Conservation (phyloP, 2,113 vertebrate genomes). For the Onychostruthus taczanowskii region DNA sequence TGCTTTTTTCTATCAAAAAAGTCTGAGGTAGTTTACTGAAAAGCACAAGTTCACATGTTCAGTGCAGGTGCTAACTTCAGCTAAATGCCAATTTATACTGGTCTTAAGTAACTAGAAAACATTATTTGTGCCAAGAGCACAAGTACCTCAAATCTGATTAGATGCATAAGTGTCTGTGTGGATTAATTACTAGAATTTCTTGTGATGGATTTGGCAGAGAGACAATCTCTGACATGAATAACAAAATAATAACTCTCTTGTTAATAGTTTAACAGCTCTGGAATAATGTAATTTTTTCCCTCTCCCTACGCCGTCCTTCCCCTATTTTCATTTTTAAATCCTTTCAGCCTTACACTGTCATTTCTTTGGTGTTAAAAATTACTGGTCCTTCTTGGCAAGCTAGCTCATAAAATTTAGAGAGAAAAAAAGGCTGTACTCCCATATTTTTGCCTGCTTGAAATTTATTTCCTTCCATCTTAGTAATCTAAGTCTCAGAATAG, state of each 20-base stretch:
- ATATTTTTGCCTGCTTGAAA: background rate
- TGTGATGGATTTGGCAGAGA: constrained; percentile 14
- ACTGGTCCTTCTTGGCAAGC: background rate
- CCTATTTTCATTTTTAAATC: background rate
- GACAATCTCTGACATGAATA: background rate
- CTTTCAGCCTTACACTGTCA: background rate
- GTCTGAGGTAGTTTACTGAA: background rate
- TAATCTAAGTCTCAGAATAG: background rate
- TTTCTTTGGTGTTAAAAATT: background rate
- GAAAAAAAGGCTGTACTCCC: background rate
- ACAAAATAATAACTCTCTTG: background rate
- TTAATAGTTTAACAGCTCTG: background rate
- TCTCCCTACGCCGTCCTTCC: too few species aligned
- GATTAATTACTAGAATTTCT: constrained; percentile 64
- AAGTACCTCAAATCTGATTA: constrained; percentile 39
- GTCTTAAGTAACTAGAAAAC: background rate
- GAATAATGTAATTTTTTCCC: background rate
- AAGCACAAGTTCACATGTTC: background rate
- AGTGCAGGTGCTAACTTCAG: background rate
- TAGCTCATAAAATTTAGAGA: background rate
- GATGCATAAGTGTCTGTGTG: constrained; percentile 24
- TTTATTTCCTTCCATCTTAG: background rate
- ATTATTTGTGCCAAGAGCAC: constrained; percentile 38
- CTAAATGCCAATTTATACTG: constrained; percentile 46
- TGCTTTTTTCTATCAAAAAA: background rate